phyloP scores from a whole-genome alignment of 2,888 invertebrate species.

The Penaeus monodon region DNA sequence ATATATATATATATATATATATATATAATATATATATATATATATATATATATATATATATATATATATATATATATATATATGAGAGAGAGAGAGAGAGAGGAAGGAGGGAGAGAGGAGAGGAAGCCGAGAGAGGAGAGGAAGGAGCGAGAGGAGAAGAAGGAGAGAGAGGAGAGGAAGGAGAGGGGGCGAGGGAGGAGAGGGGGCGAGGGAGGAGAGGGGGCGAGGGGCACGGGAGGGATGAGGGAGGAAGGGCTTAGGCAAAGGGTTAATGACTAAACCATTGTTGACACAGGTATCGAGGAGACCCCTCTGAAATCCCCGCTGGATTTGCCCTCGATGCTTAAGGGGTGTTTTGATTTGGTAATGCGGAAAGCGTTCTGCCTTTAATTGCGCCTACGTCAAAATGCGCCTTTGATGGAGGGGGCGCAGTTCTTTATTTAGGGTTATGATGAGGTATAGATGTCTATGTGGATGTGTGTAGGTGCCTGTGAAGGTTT shows the following conservation, averaged over 20 bases:
- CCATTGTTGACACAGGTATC: constrained; percentile 43
- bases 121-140: constrained; percentile 12
- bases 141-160: background rate
- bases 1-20: no score
- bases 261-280: constrained; percentile 34
- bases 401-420: no score
- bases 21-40: no score
- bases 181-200: background rate
- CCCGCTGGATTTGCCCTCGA: constrained; percentile 4
- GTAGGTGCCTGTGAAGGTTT: background rate
- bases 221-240: background rate
- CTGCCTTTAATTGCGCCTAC: no score
- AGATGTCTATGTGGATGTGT: no score
- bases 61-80: no score
- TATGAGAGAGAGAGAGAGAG: background rate
- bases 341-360: no score
- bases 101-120: background rate
- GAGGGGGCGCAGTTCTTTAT: no score
- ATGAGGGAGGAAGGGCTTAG: background rate
- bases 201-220: background rate
- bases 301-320: background rate
- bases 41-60: no score
- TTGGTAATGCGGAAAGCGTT: no score
- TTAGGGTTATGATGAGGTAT: no score
- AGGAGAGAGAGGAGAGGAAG: background rate